These are phyloP conservation scores for Hipposideros larvatus DNA, from an alignment of 2,797 vertebrate species.

Conservation along the genomic window DNA sequence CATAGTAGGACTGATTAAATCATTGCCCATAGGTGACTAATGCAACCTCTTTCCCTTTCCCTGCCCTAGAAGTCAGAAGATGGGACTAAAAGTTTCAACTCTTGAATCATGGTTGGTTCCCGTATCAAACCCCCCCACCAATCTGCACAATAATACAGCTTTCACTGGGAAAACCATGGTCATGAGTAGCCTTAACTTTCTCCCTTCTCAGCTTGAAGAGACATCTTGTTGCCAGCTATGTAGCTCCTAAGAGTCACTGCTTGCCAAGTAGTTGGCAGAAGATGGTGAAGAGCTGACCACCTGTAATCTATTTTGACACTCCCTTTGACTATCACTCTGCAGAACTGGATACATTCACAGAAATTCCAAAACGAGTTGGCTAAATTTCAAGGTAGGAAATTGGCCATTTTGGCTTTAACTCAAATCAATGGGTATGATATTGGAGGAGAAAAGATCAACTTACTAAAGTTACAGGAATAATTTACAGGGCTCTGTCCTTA, in stretches of 20 bases:
- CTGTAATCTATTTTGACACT: conserved; percentile 49
- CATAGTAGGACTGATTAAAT: neutral
- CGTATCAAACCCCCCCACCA: neutral
- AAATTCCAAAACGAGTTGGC: conserved; percentile 42
- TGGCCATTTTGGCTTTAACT: conserved; percentile 42
- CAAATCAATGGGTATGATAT: conserved; percentile 32
- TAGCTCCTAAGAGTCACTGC: conserved; percentile 22
- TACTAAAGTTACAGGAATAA: neutral
- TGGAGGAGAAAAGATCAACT: neutral
- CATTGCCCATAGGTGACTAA: neutral
- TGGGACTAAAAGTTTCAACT: neutral
- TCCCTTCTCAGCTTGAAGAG: conserved; percentile 31
- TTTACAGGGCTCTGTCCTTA: neutral
- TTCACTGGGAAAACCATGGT: neutral
- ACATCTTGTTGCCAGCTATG: conserved; percentile 24
- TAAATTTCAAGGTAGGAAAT: conserved; percentile 57
- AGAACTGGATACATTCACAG: conserved; percentile 12
- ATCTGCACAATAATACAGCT: conserved; percentile 18
- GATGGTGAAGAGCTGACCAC: neutral
- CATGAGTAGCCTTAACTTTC: neutral
- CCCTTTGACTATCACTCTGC: conserved; percentile 46
- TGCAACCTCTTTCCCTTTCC: neutral
- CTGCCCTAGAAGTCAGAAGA: neutral
- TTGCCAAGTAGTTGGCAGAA: conserved; percentile 56
- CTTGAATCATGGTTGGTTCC: no score